A percentile compares a stretch with the other conserved stretches of the same genome.
Conservation (phyloP, 35 echinoderm and acorn worm genomes). For the Lytechinus variegatus region DNA sequence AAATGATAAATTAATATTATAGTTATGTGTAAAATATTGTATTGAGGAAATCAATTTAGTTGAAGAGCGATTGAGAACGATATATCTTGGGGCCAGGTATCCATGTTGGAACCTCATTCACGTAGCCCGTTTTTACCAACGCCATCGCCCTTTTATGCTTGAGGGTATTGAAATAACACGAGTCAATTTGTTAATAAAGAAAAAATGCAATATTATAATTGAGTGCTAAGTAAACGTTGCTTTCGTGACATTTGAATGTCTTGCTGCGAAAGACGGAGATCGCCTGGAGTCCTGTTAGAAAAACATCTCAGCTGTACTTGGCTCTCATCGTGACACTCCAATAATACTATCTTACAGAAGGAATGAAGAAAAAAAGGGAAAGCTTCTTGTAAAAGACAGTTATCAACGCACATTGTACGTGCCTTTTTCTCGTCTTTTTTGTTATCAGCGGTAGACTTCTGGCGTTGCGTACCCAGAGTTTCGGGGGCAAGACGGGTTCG, state of each 20-base stretch:
- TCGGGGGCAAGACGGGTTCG: slow-evolving; percentile 40
- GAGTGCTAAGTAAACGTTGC: slow-evolving; percentile 27
- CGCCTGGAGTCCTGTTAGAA: neutral
- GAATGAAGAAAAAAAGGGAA: neutral
- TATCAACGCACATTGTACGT: slow-evolving; percentile 14
- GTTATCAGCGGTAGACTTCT: slow-evolving; percentile 32
- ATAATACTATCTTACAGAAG: neutral
- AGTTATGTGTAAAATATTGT: neutral
- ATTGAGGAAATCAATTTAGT: neutral
- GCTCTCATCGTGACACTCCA: neutral
- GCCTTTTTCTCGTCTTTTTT: neutral
- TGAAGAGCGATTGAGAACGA: neutral
- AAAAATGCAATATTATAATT: slow-evolving; percentile 8
- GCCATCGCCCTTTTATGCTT: neutral
- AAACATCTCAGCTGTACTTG: slow-evolving; percentile 5
- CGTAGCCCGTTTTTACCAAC: neutral
- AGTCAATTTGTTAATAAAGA: slow-evolving; percentile 34
- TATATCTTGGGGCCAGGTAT: neutral
- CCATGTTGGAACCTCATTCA: neutral
- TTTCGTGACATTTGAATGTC: slow-evolving; percentile 18
- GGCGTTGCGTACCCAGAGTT: slow-evolving; percentile 30
- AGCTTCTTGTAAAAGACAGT: neutral
- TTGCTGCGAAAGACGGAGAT: neutral
- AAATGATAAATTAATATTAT: too few species aligned
- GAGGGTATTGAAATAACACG: slow-evolving; percentile 31